phyloP scores from a whole-genome alignment of 2,797 vertebrate species.

The Anabas testudineus region DNA sequence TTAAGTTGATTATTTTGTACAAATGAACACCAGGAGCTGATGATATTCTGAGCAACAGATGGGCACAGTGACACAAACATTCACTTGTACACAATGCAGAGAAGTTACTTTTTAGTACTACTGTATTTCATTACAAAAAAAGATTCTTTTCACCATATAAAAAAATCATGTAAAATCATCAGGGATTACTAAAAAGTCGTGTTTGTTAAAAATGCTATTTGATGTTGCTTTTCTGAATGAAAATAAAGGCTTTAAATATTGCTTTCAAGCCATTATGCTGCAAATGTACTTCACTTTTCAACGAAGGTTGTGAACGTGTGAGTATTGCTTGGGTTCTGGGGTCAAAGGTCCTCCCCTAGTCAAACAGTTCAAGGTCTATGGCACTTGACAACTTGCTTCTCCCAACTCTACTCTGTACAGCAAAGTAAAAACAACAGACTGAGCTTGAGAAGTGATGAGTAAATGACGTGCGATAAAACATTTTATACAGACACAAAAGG shows the following conservation, averaged over 20 bases:
- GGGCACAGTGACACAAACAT: slow-evolving; percentile 61
- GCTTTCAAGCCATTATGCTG: slow-evolving; percentile 84
- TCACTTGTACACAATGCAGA: slow-evolving; percentile 69
- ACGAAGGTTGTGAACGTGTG: slow-evolving; percentile 76
- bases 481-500: slow-evolving; percentile 85
- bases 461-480: slow-evolving; percentile 76
- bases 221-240: slow-evolving; percentile 65
- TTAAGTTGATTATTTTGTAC: slow-evolving; percentile 43
- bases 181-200: slow-evolving; percentile 92
- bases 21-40: slow-evolving; percentile 38
- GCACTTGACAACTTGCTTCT: slow-evolving; percentile 89
- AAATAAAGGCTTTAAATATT: slow-evolving; percentile 86
- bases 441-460: slow-evolving; percentile 73
- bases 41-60: slow-evolving; percentile 44
- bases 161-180: slow-evolving; percentile 89
- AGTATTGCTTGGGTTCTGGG: slow-evolving; percentile 89
- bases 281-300: slow-evolving; percentile 76
- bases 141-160: slow-evolving; percentile 78
- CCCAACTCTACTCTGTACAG: slow-evolving; percentile 70
- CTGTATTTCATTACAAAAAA: slow-evolving; percentile 73
- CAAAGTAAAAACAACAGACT: slow-evolving; percentile 38
- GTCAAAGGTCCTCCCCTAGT: slow-evolving; percentile 74
- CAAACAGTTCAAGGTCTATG: slow-evolving; percentile 95
- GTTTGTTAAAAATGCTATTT: slow-evolving; percentile 82
- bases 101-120: slow-evolving; percentile 63